Percentiles rank a stretch among this genome's conserved stretches.
These are phyloP conservation scores for Drosophila prosaltans DNA, from an alignment of 1,140 invertebrate genomes.

Conservation along the genomic window DNA sequence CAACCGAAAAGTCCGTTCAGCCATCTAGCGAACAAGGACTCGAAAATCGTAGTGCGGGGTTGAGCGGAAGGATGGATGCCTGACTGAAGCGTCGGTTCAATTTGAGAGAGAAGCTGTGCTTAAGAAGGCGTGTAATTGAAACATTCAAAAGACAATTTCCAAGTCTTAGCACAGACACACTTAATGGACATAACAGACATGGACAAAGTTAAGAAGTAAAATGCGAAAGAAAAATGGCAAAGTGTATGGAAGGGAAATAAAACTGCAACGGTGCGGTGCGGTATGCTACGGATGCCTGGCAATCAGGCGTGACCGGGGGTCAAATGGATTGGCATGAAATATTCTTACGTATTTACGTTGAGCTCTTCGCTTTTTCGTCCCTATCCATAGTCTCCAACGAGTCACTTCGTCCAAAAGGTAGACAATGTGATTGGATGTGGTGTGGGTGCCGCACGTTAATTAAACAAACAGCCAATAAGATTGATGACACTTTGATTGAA, in stretches of 20 bases:
- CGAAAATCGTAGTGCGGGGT: constrained; percentile 16
- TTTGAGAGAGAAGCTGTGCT: constrained; percentile 83
- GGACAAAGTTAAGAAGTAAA: constrained; percentile 78
- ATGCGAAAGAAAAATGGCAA: constrained; percentile 79
- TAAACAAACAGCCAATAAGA: constrained; percentile 80
- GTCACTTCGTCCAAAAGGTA: constrained; percentile 31
- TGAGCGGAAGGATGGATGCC: constrained; percentile 10
- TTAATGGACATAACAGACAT: constrained; percentile 81
- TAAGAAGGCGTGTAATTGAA: constrained; percentile 84
- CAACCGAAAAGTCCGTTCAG: constrained; percentile 35
- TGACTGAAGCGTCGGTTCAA: constrained; percentile 61
- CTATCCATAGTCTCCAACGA: neutral
- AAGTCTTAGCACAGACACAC: constrained; percentile 83
- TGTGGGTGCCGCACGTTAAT: constrained; percentile 59
- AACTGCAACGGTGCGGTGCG: constrained; percentile 39
- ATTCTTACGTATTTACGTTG: constrained; percentile 40
- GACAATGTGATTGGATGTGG: constrained; percentile 22
- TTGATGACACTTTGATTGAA: constrained; percentile 81
- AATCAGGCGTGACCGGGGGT: constrained; percentile 73
- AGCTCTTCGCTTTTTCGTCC: neutral
- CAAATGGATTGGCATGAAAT: constrained; percentile 70
- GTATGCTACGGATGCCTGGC: constrained; percentile 31
- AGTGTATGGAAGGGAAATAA: constrained; percentile 22
- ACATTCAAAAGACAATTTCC: constrained; percentile 84
- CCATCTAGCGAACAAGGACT: constrained; percentile 35